phyloP scores from a whole-genome alignment of 2,797 vertebrate species.

The Ptychobarbus kaznakovi region DNA sequence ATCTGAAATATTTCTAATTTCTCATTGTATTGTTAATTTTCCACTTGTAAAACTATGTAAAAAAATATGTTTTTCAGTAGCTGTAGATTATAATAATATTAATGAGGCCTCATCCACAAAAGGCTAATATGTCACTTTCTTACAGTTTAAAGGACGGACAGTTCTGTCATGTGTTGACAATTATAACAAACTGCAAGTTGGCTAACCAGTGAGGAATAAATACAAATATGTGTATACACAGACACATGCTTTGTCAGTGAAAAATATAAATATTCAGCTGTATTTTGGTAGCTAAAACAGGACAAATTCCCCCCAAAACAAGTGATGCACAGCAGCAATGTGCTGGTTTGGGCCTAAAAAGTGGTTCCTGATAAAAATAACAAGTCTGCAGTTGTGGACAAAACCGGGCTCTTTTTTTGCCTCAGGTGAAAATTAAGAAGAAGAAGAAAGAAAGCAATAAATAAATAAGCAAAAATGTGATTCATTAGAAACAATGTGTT shows the following conservation, averaged over 20 bases:
- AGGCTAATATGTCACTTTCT: slow-evolving; percentile 10
- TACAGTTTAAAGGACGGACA: slow-evolving; percentile 52
- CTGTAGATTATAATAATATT: background rate
- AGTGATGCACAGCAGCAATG: slow-evolving; percentile 37
- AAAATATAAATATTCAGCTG: slow-evolving; percentile 64
- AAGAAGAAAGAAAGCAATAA: slow-evolving; percentile 72
- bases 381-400: slow-evolving; percentile 83
- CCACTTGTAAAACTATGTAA: background rate
- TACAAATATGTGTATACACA: slow-evolving; percentile 6
- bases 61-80: background rate
- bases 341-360: slow-evolving; percentile 79
- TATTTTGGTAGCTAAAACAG: slow-evolving; percentile 60
- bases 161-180: slow-evolving; percentile 66
- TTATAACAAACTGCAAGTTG: slow-evolving; percentile 68
- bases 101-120: slow-evolving; percentile 3
- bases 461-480: slow-evolving; percentile 86
- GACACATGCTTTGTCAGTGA: slow-evolving; percentile 53
- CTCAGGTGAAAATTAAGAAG: slow-evolving; percentile 54
- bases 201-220: slow-evolving; percentile 57
- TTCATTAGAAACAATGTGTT: slow-evolving; percentile 92
- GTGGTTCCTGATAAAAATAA: slow-evolving; percentile 91
- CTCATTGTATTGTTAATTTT: background rate
- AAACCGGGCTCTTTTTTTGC: slow-evolving; percentile 80
- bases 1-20: background rate
- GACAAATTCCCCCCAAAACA: slow-evolving; percentile 62